phyloP scores from a whole-genome alignment of 1,140 invertebrate genomes.

The Atta cephalotes region DNA sequence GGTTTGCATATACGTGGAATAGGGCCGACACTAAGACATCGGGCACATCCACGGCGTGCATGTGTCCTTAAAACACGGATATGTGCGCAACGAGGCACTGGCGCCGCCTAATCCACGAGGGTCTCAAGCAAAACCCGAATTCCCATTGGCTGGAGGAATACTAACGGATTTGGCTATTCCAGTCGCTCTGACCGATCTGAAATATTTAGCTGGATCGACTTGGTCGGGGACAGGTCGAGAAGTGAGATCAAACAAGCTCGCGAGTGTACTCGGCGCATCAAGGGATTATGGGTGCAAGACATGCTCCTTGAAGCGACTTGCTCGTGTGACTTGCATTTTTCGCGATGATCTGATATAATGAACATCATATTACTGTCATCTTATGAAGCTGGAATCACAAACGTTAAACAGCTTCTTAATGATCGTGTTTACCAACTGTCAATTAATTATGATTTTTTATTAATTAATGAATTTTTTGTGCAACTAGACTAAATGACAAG shows the following conservation, averaged over 20 bases:
- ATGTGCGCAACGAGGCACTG: conserved; percentile 66
- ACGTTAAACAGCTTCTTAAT: conserved; percentile 3
- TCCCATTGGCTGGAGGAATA: conserved; percentile 72
- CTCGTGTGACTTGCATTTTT: conserved; percentile 38
- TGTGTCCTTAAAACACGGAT: conserved; percentile 76
- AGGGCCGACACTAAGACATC: conserved; percentile 71
- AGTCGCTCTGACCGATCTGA: conserved; percentile 73
- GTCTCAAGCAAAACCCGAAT: conserved; percentile 69
- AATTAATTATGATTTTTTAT: not conserved
- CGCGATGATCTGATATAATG: conserved; percentile 5
- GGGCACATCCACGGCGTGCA: conserved; percentile 65
- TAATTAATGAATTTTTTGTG: not conserved
- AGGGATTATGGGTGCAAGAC: conserved; percentile 18
- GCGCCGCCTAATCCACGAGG: conserved; percentile 70
- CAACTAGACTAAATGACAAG: not conserved
- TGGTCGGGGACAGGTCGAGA: conserved; percentile 19
- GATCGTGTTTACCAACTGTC: conserved; percentile 7
- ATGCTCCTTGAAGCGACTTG: not conserved
- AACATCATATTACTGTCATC: not conserved
- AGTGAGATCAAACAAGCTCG: conserved; percentile 66
- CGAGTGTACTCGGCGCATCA: not conserved
- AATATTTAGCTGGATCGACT: conserved; percentile 76
- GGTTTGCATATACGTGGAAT: conserved; percentile 77
- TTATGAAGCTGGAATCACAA: not conserved
- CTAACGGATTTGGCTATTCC: conserved; percentile 75